Evolutionary conservation across 2,113 vertebrate genomes (phyloP).

Genomic region (Sigmodon hispidus): DNA sequence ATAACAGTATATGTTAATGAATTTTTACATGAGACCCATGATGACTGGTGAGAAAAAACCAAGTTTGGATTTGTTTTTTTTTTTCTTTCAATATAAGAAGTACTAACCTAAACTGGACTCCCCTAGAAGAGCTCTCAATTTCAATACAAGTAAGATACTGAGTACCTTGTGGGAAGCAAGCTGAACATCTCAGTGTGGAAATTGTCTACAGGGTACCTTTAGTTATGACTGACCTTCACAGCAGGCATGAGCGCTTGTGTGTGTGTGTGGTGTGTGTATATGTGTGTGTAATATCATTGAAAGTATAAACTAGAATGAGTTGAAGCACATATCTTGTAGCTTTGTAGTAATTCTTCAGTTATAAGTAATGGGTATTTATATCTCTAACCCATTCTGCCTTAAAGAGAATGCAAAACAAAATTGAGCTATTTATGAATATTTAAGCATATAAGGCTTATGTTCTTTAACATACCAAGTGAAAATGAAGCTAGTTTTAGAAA

Average conservation of each 20-base stretch:
- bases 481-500: constrained; percentile 51
- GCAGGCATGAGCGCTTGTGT: background rate
- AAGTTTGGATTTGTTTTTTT: constrained; percentile 24
- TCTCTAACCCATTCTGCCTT: background rate
- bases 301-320: constrained; percentile 34
- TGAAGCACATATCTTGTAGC: constrained; percentile 49
- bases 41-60: constrained; percentile 56
- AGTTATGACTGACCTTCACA: constrained; percentile 28
- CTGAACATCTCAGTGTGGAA: background rate
- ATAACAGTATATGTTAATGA: constrained; percentile 25
- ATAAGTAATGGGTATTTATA: background rate
- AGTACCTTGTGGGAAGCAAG: constrained; percentile 26
- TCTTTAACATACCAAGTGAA: background rate
- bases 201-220: background rate
- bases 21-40: constrained; percentile 26
- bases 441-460: constrained; percentile 13
- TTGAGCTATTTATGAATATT: constrained; percentile 13
- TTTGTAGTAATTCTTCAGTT: background rate
- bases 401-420: background rate
- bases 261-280: background rate
- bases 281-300: background rate
- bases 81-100: background rate
- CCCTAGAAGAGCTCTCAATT: background rate
- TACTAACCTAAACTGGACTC: background rate
- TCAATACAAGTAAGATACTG: constrained; percentile 5